Evolutionary conservation across 2,888 invertebrate genomes (phyloP), one percentile per base, ranked within the genome.

Genomic region (Steinernema scapterisci): DNA sequence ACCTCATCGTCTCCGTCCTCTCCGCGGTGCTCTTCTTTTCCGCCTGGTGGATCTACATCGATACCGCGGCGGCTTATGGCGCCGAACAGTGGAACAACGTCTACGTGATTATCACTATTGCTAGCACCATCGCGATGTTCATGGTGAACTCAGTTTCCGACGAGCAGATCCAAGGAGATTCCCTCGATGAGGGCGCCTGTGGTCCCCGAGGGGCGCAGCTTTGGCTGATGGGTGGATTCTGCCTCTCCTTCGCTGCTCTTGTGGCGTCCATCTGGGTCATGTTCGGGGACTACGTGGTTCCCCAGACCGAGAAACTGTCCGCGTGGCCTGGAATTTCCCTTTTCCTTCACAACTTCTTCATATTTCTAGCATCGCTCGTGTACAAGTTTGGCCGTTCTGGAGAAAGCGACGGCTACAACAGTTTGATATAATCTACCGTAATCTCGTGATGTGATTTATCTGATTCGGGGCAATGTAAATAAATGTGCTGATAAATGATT

Each of bases 1-100:
- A 97, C 89, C 92, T 93, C 51, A 89, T 95, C 75, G 92, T 94
- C 3, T 93, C 97, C 0, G 92, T 96, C 83, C 88, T 92, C 54
- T 92, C 97, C 78, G 96, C 96, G 81, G 90, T 93, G 81, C 89
- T 97, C 95, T 97, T 97, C 90, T 96, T 95, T 86, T 90, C 92
- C 83, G 97, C 96, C 71, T 97, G 97, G 97, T 99, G 97, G 99
- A 92, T 95, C 78, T 92, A 95, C 78, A 96, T 99, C 84, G 97
- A 97, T 90, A 94, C 95, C 9, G 92, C 94, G 75, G 92, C 94
- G 0, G 92, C 92, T 23, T 93, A 93, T 86, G 52, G 43, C 25
- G 27, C 38, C 76, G 80, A 27, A 88, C 78, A 91, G 43, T 90
- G 91, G 84, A 88, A 89, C 80, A 89, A 90, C 81, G 93, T 89